These are phyloP conservation scores for Phymastichus coffea DNA, from an alignment of 1,140 invertebrate genomes.

Conservation along the genomic window DNA sequence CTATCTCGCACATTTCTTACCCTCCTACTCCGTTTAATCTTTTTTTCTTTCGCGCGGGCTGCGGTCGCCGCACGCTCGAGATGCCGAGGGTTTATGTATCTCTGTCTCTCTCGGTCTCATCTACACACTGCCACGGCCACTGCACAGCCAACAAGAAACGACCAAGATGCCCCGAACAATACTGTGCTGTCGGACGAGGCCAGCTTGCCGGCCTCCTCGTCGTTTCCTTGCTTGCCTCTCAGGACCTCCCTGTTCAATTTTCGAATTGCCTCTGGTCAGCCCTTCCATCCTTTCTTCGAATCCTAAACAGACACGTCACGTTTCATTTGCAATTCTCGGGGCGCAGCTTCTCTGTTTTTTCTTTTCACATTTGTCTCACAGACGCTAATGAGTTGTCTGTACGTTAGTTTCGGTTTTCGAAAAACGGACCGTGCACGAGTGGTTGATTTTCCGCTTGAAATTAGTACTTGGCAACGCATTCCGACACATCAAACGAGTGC, in stretches of 20 bases:
- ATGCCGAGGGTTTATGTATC: too few species aligned
- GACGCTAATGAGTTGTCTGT: too few species aligned
- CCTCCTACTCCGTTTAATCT: slow-evolving; percentile 2
- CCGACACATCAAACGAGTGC: too few species aligned
- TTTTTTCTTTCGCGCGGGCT: not conserved
- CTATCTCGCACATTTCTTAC: slow-evolving; percentile 18
- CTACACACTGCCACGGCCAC: not conserved
- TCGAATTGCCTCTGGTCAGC: slow-evolving; percentile 8
- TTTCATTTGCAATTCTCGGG: too few species aligned
- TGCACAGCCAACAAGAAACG: not conserved
- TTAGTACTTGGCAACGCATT: too few species aligned
- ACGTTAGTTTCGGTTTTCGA: too few species aligned
- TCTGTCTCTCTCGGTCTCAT: not conserved
- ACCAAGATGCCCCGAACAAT: slow-evolving; percentile 23
- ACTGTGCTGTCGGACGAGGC: slow-evolving; percentile 29
- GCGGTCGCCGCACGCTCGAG: not conserved
- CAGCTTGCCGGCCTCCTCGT: not conserved
- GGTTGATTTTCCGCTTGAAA: too few species aligned
- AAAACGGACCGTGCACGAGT: too few species aligned
- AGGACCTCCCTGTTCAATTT: slow-evolving; percentile 32
- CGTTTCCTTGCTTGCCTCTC: slow-evolving; percentile 18
- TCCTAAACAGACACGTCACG: slow-evolving; percentile 21
- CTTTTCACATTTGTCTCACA: too few species aligned
- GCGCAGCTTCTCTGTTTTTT: too few species aligned
- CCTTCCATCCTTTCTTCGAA: slow-evolving; percentile 26